phyloP scores from a whole-genome alignment of 2,113 vertebrate species.

The Tachuris rubrigastra region DNA sequence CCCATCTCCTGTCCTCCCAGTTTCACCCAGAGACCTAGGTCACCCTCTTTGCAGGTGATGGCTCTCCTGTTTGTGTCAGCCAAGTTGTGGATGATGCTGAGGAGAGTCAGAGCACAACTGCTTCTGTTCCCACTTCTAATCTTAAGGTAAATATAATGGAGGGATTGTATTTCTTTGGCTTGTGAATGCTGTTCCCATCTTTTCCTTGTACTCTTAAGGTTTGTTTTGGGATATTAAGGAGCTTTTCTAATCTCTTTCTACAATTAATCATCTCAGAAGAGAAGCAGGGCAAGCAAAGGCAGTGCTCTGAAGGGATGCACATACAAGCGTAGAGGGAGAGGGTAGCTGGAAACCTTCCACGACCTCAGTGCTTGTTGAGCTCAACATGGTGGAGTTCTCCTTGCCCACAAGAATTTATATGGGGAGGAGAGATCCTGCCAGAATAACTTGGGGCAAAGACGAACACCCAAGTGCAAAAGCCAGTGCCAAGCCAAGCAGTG shows the following conservation, averaged over 20 bases:
- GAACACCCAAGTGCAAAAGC: not conserved
- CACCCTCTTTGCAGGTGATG: not conserved
- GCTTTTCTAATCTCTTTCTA: not conserved
- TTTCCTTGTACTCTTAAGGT: not conserved
- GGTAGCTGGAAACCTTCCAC: not conserved
- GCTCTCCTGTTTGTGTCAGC: not conserved
- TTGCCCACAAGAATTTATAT: conserved; percentile 40
- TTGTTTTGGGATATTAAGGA: not conserved
- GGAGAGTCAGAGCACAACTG: not conserved
- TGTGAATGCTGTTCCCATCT: not conserved
- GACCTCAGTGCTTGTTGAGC: not conserved
- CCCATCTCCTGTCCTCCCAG: not conserved
- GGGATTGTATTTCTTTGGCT: not conserved
- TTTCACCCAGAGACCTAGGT: not conserved
- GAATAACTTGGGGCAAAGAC: conserved; percentile 9
- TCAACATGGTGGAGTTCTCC: not conserved
- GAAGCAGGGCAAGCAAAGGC: not conserved
- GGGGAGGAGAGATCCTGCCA: not conserved
- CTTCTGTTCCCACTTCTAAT: not conserved
- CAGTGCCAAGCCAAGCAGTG: conserved; percentile 7
- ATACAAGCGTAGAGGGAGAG: not conserved
- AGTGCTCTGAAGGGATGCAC: not conserved
- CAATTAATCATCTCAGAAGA: not conserved
- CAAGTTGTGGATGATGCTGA: not conserved
- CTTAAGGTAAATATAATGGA: not conserved